Evolutionary conservation across 2,113 vertebrate genomes (phyloP).

Genomic region (Mandrillus leucophaeus): DNA sequence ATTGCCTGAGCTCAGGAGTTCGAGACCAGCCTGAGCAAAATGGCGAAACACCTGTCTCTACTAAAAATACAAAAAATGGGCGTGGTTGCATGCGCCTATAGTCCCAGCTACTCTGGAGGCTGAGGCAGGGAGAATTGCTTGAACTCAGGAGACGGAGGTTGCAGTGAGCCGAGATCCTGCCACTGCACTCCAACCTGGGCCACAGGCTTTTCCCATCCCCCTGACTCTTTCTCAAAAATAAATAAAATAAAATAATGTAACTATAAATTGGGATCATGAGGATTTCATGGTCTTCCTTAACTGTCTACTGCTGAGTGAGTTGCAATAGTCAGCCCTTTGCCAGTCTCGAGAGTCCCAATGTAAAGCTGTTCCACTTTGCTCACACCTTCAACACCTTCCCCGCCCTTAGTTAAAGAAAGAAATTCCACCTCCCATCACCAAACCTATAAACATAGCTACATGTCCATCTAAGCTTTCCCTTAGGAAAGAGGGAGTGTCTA

Average conservation of each 20-base stretch:
- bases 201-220: too few relatives aligned
- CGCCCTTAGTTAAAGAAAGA: not conserved
- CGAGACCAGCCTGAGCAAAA: too few relatives aligned
- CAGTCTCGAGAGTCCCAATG: not conserved
- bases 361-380: not conserved
- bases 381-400: not conserved
- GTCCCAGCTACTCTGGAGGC: too few relatives aligned
- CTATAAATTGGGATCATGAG: not conserved
- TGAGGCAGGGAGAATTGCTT: too few relatives aligned
- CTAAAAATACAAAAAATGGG: too few relatives aligned
- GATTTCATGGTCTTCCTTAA: not conserved
- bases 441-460: not conserved
- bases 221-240: not conserved
- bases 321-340: not conserved
- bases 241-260: not conserved
- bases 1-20: too few relatives aligned
- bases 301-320: not conserved
- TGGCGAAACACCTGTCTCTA: too few relatives aligned
- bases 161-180: too few relatives aligned
- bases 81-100: too few relatives aligned
- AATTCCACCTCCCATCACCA: not conserved
- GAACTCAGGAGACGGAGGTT: too few relatives aligned
- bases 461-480: not conserved
- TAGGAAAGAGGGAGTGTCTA: not conserved
- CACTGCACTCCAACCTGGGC: too few relatives aligned